Evolutionary conservation across 2,113 vertebrate genomes (phyloP), one percentile per base, ranked within the genome.

Genomic region (Clarias magur): DNA sequence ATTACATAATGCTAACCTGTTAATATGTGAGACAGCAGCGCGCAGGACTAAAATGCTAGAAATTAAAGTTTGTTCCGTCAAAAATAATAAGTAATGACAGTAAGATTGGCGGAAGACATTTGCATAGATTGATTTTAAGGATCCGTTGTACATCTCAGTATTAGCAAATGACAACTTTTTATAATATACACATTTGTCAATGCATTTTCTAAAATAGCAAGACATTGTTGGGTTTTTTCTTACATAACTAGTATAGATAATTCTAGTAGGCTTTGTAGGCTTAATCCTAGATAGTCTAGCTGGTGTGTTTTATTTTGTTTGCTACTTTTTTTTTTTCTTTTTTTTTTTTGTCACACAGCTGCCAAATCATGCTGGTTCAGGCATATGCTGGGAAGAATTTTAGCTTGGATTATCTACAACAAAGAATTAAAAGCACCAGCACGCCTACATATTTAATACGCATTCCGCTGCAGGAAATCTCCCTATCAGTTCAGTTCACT

Each of bases 371-470:
- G 57, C n/a, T 53, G 72, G 17, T 78, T 85, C 38, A 65, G 25
- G 60, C 84, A 67, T 65, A 65, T 65, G 73, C 60, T 85, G 38
- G 17, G n/a, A 79, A 65, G 60, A 85, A 54, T 79, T 63, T 53
- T 30, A 30, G 21, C 6, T 53, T 34, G 30, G 73, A 63, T 53
- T 78, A 65, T 62, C 25, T 23, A n/a, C 59, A 85, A 76, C 72
- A 85, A 78, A 78, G 25, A 79, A 85, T 78, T 63, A 79, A 85
- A 65, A 85, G 73, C 11, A 23, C 42, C 60, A 67, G 30, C 27
- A 86, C 2, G 62, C n/a, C 27, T 67, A 9, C 19, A 5, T 34
- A 48, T 57, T 68, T 80, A 86, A n/a, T n/a, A 27, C 21, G 4
- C 75, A 67, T 70, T 80, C 54, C 38, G 1, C 63, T 70, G 63